Conservation (phyloP, 2,113 vertebrate genomes). For the Pomatorhinus ruficollis region DNA sequence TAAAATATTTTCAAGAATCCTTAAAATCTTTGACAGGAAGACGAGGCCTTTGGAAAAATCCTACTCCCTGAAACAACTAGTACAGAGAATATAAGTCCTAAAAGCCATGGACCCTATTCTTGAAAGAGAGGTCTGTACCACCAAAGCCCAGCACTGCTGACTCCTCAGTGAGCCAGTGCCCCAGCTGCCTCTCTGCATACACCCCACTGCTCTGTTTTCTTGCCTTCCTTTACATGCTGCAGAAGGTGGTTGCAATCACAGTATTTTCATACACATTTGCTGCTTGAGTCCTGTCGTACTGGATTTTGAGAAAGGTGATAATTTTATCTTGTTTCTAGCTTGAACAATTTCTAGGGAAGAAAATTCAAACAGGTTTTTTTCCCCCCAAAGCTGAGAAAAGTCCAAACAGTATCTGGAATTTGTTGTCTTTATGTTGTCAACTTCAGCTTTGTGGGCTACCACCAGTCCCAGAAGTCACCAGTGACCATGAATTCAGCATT, state of each 20-base stretch:
- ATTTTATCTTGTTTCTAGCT: background rate
- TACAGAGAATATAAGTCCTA: background rate
- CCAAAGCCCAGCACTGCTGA: background rate
- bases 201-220: background rate
- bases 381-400: background rate
- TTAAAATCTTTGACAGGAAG: background rate
- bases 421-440: background rate
- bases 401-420: background rate
- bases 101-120: background rate
- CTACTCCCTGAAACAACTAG: background rate
- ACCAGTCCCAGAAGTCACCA: background rate
- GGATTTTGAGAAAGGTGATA: background rate
- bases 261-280: background rate
- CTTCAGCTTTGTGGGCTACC: background rate
- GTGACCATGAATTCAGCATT: slow-evolving; percentile 25
- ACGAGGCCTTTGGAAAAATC: background rate
- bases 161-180: background rate
- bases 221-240: background rate
- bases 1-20: background rate
- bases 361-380: background rate
- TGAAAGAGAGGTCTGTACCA: background rate
- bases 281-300: background rate
- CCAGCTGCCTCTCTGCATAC: accelerated
- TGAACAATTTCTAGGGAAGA: background rate
- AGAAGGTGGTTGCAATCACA: background rate